Evolutionary conservation across 1,140 invertebrate species (phyloP).

Genomic region (Gryllus bimaculatus): DNA sequence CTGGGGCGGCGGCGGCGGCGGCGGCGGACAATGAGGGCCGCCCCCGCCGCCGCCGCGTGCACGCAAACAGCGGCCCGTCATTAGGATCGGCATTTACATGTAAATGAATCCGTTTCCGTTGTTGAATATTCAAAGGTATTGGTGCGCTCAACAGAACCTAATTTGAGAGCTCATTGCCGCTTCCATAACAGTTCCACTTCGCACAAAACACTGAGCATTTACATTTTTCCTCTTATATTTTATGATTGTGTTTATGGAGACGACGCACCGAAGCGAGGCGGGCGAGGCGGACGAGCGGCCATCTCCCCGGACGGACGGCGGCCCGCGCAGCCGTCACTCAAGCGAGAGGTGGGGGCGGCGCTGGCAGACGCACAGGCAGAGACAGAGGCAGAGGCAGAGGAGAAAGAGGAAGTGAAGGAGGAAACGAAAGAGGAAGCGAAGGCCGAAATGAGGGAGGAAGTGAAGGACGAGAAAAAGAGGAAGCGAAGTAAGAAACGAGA

Average conservation of each 20-base stretch:
- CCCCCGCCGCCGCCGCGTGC: no score
- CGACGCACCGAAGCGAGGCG: background rate
- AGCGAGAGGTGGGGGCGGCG: no score
- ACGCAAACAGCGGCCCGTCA: background rate
- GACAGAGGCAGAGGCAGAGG: no score
- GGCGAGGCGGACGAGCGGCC: background rate
- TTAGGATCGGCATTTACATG: constrained; percentile 4
- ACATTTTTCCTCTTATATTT: background rate
- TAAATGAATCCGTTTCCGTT: constrained; percentile 4
- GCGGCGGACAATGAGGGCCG: background rate
- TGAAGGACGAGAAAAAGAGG: no score
- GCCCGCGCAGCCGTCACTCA: background rate
- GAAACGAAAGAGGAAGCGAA: no score
- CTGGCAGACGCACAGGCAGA: no score
- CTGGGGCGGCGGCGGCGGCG: no score
- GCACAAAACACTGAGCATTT: constrained; percentile 4
- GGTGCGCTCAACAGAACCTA: constrained; percentile 2
- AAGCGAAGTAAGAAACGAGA: no score
- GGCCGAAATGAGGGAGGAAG: no score
- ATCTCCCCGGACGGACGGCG: background rate
- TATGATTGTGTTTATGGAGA: background rate
- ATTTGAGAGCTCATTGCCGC: background rate
- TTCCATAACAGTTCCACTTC: constrained; percentile 4
- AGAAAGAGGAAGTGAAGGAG: no score
- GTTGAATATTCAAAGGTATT: constrained; percentile 5